Conservation (phyloP, 2,113 vertebrate species). For the Climacteris rufus region DNA sequence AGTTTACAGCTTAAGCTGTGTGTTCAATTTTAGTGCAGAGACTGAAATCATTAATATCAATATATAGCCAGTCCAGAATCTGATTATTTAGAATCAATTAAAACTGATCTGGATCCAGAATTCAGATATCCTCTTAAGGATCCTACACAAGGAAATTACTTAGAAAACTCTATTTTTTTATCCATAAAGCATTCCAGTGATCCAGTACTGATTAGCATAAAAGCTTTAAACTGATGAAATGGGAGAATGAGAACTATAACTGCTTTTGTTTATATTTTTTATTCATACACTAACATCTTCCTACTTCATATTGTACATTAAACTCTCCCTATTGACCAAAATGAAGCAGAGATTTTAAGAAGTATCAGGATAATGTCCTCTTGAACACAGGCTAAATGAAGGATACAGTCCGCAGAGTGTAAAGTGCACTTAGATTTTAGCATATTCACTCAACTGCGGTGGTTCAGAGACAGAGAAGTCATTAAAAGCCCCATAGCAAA, state of each 20-base stretch:
- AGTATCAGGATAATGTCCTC: not conserved
- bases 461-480: conserved; percentile 6
- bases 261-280: conserved; percentile 14
- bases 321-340: not conserved
- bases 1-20: not conserved
- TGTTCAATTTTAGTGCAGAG: not conserved
- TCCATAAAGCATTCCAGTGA: not conserved
- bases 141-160: not conserved
- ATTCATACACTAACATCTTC: not conserved
- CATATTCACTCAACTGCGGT: not conserved
- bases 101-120: not conserved
- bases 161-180: not conserved
- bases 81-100: not conserved
- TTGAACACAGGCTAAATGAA: not conserved
- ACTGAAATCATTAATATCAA: not conserved
- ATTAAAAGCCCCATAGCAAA: conserved; percentile 29
- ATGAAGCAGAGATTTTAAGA: conserved; percentile 1
- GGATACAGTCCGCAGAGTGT: not conserved
- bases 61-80: not conserved
- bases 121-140: not conserved
- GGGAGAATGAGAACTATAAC: not conserved
- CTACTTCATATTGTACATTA: not conserved
- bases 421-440: conserved; percentile 29
- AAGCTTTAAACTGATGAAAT: not conserved
- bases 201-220: not conserved